Conservation (phyloP, 2,797 vertebrate genomes). For the Geotria australis region DNA sequence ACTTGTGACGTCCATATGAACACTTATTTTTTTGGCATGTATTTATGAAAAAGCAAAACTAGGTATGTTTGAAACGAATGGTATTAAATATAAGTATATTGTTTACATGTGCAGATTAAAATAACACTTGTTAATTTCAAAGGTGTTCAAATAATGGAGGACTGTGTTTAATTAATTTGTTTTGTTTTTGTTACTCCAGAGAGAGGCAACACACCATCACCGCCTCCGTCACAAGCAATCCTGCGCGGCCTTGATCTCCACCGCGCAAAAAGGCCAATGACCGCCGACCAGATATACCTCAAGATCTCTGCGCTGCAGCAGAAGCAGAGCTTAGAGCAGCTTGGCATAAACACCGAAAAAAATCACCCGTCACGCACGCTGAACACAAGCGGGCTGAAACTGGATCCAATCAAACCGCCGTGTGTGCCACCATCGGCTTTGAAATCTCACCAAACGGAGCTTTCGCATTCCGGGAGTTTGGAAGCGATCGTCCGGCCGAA, state of each 20-base stretch:
- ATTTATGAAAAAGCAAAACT: too few species aligned
- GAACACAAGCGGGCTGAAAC: neutral
- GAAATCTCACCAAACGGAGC: constrained; percentile 1
- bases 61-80: too few species aligned
- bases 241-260: constrained; percentile 7
- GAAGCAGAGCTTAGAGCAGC: constrained; percentile 3
- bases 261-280: constrained; percentile 5
- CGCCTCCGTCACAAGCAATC: constrained; percentile 1
- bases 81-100: too few species aligned
- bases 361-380: constrained; percentile 2
- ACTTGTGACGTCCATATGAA: too few species aligned
- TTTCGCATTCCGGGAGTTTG: neutral
- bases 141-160: too few species aligned
- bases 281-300: constrained; percentile 14
- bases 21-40: too few species aligned
- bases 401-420: neutral
- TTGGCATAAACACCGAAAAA: constrained; percentile 7
- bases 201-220: neutral
- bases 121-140: too few species aligned
- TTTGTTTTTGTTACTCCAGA: neutral
- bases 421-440: neutral
- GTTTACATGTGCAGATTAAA: too few species aligned
- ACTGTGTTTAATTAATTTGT: too few species aligned
- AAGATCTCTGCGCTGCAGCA: constrained; percentile 12
- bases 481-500: neutral